These are phyloP conservation scores for Liparis tanakae DNA, from an alignment of 2,797 vertebrate species.

Conservation along the genomic window DNA sequence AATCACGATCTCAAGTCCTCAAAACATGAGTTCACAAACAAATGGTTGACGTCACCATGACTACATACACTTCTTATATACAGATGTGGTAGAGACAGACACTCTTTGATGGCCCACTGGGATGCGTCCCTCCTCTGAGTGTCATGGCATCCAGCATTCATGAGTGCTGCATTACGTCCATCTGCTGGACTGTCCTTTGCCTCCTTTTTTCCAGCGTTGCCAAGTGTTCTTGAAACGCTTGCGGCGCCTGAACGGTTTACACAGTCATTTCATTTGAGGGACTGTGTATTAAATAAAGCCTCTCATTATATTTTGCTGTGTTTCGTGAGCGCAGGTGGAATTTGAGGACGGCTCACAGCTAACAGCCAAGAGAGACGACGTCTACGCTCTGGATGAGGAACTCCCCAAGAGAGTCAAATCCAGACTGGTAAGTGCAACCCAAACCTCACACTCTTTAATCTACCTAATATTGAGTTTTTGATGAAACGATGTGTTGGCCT, in stretches of 20 bases:
- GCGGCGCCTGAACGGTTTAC: background rate
- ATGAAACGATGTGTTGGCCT: background rate
- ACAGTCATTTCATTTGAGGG: background rate
- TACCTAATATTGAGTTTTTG: background rate
- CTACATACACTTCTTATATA: no score
- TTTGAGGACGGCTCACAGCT: slow-evolving; percentile 98
- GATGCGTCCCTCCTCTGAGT: no score
- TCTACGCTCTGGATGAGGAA: slow-evolving; percentile 97
- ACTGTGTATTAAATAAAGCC: background rate
- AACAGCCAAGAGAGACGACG: slow-evolving; percentile 95
- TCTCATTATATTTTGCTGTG: background rate
- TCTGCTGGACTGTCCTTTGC: background rate
- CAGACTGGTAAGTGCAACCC: slow-evolving; percentile 86
- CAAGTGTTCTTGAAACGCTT: background rate
- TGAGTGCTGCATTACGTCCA: background rate
- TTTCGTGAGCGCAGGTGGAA: slow-evolving; percentile 87
- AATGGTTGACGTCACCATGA: no score
- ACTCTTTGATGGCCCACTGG: no score
- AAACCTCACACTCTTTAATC: background rate
- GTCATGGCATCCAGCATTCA: no score
- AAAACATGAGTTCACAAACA: no score
- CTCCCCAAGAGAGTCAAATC: slow-evolving; percentile 98
- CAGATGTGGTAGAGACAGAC: no score
- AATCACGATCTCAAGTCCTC: no score
- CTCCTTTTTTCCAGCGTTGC: background rate